These are phyloP conservation scores for Liopterus haemorrhoidalis DNA, from an alignment of 2,888 invertebrate species.

Conservation along the genomic window DNA sequence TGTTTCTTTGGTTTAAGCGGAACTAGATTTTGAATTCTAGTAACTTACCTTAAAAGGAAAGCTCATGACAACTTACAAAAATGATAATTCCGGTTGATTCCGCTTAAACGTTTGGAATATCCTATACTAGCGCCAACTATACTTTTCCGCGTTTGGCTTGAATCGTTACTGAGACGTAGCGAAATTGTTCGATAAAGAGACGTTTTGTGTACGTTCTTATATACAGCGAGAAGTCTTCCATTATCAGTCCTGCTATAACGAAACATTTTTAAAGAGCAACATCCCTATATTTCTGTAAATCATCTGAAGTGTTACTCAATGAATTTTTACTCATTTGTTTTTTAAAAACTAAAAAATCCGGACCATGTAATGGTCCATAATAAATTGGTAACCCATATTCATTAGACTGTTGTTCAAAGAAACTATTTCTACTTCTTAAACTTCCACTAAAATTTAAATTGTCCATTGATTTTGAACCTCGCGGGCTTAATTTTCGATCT, in stretches of 20 bases:
- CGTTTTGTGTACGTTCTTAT: no score
- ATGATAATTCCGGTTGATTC: no score
- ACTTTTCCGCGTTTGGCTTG: no score
- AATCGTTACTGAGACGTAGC: no score
- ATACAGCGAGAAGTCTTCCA: no score
- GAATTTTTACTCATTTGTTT: constrained; percentile 45
- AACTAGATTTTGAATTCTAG: no score
- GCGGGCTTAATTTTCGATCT: constrained; percentile 17
- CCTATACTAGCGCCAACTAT: no score
- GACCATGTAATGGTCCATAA: constrained; percentile 45
- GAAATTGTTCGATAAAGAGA: no score
- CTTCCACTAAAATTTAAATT: constrained; percentile 21
- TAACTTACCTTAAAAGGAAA: no score
- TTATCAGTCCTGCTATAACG: constrained; percentile 27
- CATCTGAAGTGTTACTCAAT: constrained; percentile 45
- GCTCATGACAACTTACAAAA: no score
- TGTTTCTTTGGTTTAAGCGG: no score
- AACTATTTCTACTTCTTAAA: constrained; percentile 22
- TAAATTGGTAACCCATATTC: constrained; percentile 46
- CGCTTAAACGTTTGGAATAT: no score
- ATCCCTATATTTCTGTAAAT: constrained; percentile 46
- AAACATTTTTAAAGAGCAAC: constrained; percentile 41
- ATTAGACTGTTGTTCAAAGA: constrained; percentile 30
- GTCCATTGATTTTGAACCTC: constrained; percentile 18
- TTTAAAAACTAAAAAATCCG: constrained; percentile 45